Evolutionary conservation across 1,140 invertebrate genomes (phyloP).

Genomic region (Micrasema longulum): DNA sequence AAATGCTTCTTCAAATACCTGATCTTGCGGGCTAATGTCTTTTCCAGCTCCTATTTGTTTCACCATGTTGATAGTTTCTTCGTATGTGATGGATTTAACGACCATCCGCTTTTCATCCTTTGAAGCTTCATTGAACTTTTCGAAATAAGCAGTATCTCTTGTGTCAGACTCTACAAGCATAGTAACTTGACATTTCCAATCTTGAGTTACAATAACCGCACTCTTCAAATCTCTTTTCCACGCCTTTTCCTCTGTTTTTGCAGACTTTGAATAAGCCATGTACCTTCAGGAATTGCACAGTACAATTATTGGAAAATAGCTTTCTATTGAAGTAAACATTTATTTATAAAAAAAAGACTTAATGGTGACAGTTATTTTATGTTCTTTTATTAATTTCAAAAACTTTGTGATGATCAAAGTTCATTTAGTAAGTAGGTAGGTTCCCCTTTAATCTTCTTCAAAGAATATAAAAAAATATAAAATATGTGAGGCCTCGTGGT

Average conservation of each 20-base stretch:
- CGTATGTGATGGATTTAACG: slow-evolving; percentile 65
- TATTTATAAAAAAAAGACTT: too few relatives aligned
- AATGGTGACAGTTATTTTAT: too few relatives aligned
- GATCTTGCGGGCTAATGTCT: slow-evolving; percentile 62
- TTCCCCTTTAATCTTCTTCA: too few relatives aligned
- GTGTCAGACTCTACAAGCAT: slow-evolving; percentile 33
- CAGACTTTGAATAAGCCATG: too few relatives aligned
- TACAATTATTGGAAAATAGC: too few relatives aligned
- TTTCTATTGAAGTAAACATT: too few relatives aligned
- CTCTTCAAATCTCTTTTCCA: slow-evolving; percentile 15
- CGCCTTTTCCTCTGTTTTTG: neutral
- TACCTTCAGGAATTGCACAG: too few relatives aligned
- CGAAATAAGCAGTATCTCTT: slow-evolving; percentile 61
- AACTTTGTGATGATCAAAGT: too few relatives aligned
- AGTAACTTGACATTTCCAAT: slow-evolving; percentile 36
- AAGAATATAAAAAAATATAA: too few relatives aligned
- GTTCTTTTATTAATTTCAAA: too few relatives aligned
- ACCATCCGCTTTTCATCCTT: slow-evolving; percentile 63
- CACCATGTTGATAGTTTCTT: slow-evolving; percentile 65
- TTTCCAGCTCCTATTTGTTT: slow-evolving; percentile 64
- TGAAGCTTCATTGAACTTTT: slow-evolving; percentile 62
- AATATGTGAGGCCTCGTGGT: too few relatives aligned
- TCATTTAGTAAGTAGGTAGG: too few relatives aligned
- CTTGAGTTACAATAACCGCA: slow-evolving; percentile 8
- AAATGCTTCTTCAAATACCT: slow-evolving; percentile 63